Conservation (phyloP, 2,113 vertebrate species). For the Muscicapa adusta region DNA sequence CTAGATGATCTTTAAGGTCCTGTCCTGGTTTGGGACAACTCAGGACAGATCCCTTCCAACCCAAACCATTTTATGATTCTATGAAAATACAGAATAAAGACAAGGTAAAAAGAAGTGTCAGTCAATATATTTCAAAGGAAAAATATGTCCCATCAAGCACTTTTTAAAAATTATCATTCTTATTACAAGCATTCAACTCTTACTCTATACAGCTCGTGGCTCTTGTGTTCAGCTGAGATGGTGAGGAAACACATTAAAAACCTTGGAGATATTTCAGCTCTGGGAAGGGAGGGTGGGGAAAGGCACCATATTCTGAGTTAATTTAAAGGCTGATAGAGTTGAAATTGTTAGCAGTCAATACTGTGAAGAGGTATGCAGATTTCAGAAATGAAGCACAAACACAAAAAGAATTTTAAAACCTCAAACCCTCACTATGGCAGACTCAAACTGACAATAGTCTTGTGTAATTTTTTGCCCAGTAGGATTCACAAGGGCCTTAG, state of each 20-base stretch:
- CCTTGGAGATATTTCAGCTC: neutral
- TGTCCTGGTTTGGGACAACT: too few relatives aligned
- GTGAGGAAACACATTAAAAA: neutral
- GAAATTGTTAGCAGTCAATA: neutral
- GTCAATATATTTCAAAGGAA: neutral
- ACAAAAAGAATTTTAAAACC: neutral
- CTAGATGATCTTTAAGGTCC: neutral
- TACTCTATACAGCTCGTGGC: neutral
- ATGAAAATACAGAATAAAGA: neutral
- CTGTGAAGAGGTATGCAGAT: accelerated
- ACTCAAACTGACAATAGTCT: neutral
- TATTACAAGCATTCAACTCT: neutral
- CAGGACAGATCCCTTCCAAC: neutral
- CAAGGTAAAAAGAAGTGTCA: neutral
- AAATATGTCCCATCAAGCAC: neutral
- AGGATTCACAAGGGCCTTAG: neutral
- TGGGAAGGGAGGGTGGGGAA: neutral
- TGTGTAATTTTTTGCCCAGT: neutral
- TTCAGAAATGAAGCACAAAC: neutral
- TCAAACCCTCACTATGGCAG: neutral
- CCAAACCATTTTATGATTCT: neutral
- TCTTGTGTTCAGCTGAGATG: neutral
- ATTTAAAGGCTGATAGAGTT: neutral
- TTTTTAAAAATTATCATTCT: neutral
- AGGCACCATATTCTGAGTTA: neutral